These are phyloP conservation scores for Orientallactaga sibirica DNA, from an alignment of 2,797 vertebrate genomes.

Conservation along the genomic window DNA sequence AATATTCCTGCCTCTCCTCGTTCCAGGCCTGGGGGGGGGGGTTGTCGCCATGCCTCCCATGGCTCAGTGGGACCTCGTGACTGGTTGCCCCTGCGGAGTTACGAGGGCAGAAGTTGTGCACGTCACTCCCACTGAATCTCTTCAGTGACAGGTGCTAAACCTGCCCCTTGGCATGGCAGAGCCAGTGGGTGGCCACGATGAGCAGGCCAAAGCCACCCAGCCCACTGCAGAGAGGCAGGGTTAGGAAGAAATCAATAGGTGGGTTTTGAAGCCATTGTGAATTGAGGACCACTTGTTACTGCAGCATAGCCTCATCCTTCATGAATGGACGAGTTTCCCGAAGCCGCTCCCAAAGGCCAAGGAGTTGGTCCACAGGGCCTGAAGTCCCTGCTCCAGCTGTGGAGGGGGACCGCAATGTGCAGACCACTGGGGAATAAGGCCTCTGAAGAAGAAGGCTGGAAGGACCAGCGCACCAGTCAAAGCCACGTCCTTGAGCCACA, in stretches of 20 bases:
- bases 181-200: background rate
- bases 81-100: background rate
- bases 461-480: background rate
- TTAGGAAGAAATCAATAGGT: background rate
- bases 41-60: background rate
- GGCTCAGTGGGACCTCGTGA: background rate
- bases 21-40: background rate
- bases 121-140: background rate
- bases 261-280: background rate
- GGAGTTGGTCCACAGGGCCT: background rate
- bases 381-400: background rate
- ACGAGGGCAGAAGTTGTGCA: background rate
- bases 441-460: no score
- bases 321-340: no score
- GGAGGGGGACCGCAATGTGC: background rate
- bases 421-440: background rate
- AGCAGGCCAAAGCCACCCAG: background rate
- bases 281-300: background rate
- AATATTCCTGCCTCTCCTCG: background rate
- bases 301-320: background rate
- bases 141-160: background rate
- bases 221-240: background rate
- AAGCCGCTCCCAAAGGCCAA: background rate
- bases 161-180: background rate
- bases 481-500: background rate